Evolutionary conservation across 2,113 vertebrate species (phyloP), one percentile per base, ranked within the genome.

Genomic region (Halichoeres trimaculatus): DNA sequence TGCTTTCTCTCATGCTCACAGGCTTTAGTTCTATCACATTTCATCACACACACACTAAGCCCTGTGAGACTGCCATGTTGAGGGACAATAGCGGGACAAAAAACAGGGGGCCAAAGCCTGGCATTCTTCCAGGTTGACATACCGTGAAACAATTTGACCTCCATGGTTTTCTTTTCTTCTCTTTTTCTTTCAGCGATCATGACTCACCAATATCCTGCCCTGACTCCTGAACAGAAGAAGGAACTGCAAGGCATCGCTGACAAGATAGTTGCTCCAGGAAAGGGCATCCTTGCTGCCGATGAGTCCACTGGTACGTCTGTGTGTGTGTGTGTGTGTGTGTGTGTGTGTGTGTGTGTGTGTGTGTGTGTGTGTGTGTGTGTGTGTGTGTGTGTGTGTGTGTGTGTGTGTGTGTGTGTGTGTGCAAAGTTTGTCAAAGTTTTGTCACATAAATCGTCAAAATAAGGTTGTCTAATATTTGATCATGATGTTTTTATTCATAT

Each of bases 251-350:
- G 97, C 47, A 99, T 98, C 26, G 96, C 96, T 0, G 87, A 93
- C 73, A 94, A 91, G 40, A 99, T 99, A 67, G 96, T 98, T 22
- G 94, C 96, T 40, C 95, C 96, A 2, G 97, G 97, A 57, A 99
- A 99, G 88, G 97, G 97, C 84, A 99, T 99, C 90, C 87, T 99
- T 23, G 97, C 97, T 0, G 97, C 97, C 0, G 97, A 99, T 96
- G 97, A 99, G 71, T 99, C 97, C 80, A 98, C 98, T 41, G 97
- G 97, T 99, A 87, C 52, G 93, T 91, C 3, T 10, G 41, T 23
- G 22, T 63, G 40, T 61, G 19, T 43, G 10, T n/a, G 13, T 24
- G 20, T 23, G 1, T 20, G n/a, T n/a, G n/a, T n/a, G n/a, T n/a
- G n/a, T n/a, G n/a, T n/a, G n/a, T n/a, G n/a, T n/a, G n/a, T n/a